Percentiles rank a stretch among this genome's conserved stretches.
phyloP scores from a whole-genome alignment of 2,113 vertebrate genomes.

The Penelope pileata region DNA sequence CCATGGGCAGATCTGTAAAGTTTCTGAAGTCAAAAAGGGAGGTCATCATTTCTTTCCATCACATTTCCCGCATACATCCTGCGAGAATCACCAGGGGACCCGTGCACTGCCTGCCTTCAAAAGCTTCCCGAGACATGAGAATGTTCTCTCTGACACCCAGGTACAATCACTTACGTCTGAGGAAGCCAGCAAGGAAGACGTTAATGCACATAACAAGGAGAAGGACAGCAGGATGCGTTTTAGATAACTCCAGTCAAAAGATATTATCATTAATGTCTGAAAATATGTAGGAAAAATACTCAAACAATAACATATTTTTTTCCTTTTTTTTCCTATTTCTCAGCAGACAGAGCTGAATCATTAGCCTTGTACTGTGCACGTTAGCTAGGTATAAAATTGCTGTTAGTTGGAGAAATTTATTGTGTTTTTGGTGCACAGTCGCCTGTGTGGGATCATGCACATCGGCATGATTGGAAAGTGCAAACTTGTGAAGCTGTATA shows the following conservation, averaged over 20 bases:
- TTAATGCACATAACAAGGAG: neutral
- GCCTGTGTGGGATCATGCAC: neutral
- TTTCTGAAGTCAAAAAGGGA: neutral
- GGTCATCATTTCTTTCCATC: neutral
- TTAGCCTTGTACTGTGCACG: neutral
- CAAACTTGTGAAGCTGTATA: neutral
- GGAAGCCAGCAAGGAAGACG: neutral
- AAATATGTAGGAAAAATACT: neutral
- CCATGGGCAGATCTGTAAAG: neutral
- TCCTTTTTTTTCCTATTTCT: neutral
- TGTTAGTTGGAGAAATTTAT: neutral
- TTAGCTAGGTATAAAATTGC: neutral
- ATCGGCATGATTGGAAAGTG: neutral
- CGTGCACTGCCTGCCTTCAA: neutral
- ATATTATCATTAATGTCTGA: neutral
- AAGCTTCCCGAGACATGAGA: neutral
- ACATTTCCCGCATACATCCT: neutral
- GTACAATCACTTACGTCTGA: neutral
- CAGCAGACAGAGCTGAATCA: neutral
- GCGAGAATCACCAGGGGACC: neutral
- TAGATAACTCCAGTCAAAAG: neutral
- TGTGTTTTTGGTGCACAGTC: neutral
- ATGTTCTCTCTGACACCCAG: neutral
- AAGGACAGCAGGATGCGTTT: neutral
- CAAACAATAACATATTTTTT: neutral